A percentile compares a stretch with the other conserved stretches of the same genome.
Conservation (phyloP, 2,797 vertebrate species). For the Myripristis jacobus region DNA sequence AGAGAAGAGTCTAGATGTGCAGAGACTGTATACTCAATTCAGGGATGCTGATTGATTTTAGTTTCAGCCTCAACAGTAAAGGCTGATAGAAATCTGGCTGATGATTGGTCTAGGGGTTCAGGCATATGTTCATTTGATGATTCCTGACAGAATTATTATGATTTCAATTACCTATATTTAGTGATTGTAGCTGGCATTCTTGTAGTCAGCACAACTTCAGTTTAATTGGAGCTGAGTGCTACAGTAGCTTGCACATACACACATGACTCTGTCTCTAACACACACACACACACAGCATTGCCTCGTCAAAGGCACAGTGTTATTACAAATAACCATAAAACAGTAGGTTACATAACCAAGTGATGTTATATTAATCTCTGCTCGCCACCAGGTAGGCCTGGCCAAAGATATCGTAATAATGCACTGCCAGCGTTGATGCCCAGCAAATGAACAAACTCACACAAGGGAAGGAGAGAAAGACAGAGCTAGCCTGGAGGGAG, state of each 20-base stretch:
- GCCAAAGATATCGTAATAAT: slow-evolving; percentile 17
- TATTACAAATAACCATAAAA: slow-evolving; percentile 22
- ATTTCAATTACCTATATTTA: slow-evolving; percentile 22
- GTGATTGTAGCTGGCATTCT: slow-evolving; percentile 32
- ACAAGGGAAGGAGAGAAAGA: slow-evolving; percentile 61
- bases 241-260: background rate
- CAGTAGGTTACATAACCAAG: background rate
- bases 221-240: slow-evolving; percentile 10
- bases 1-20: too few relatives aligned
- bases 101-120: too few relatives aligned
- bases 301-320: slow-evolving; percentile 1
- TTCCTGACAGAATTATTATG: slow-evolving; percentile 17
- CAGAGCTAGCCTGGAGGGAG: slow-evolving; percentile 37
- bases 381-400: slow-evolving; percentile 13
- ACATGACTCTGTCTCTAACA: too few relatives aligned
- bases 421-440: slow-evolving; percentile 41
- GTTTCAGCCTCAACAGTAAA: background rate
- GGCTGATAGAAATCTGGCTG: background rate
- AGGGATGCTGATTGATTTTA: background rate
- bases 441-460: slow-evolving; percentile 65
- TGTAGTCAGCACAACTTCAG: slow-evolving; percentile 11
- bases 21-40: background rate
- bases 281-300: background rate
- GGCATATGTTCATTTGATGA: too few relatives aligned
- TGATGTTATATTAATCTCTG: slow-evolving; percentile 30